Percentiles rank a stretch among this genome's conserved stretches.
Evolutionary conservation across 2,888 invertebrate species (phyloP).

Genomic region (Troides aeacus): DNA sequence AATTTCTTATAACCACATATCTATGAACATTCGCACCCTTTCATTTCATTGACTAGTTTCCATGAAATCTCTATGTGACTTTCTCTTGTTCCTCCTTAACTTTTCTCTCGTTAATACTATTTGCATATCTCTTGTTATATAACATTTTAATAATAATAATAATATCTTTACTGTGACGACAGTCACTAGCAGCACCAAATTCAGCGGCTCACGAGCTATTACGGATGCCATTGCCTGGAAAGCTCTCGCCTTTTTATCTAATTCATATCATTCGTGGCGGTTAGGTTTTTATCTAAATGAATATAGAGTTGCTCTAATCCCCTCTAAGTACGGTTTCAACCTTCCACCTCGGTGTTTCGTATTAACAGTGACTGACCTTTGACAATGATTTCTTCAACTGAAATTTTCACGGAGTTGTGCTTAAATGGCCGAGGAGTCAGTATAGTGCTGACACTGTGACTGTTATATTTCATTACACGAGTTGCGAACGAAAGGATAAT

Average conservation of each 20-base stretch:
- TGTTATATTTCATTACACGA: too few species aligned
- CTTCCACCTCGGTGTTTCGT: constrained; percentile 3
- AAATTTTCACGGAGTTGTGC: neutral
- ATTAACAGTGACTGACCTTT: constrained; percentile 1
- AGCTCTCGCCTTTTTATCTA: constrained; percentile 10
- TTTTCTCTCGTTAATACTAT: too few species aligned
- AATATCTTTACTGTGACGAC: neutral
- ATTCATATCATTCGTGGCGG: neutral
- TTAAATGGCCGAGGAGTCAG: too few species aligned
- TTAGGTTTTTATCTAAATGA: constrained; percentile 14
- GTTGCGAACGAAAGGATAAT: too few species aligned
- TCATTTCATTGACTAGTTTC: too few species aligned
- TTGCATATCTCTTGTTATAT: too few species aligned
- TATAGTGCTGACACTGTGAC: too few species aligned
- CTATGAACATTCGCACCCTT: too few species aligned
- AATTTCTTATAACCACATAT: too few species aligned
- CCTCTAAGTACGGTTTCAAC: constrained; percentile 6
- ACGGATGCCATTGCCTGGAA: neutral
- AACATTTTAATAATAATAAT: neutral
- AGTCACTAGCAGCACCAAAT: neutral
- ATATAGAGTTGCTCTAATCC: constrained; percentile 4
- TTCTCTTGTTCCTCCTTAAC: too few species aligned
- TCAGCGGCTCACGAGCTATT: neutral
- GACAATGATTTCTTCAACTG: neutral
- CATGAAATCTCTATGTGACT: too few species aligned